These are phyloP conservation scores for Synaphobranchus kaupii DNA, from an alignment of 2,797 vertebrate genomes.

Conservation along the genomic window DNA sequence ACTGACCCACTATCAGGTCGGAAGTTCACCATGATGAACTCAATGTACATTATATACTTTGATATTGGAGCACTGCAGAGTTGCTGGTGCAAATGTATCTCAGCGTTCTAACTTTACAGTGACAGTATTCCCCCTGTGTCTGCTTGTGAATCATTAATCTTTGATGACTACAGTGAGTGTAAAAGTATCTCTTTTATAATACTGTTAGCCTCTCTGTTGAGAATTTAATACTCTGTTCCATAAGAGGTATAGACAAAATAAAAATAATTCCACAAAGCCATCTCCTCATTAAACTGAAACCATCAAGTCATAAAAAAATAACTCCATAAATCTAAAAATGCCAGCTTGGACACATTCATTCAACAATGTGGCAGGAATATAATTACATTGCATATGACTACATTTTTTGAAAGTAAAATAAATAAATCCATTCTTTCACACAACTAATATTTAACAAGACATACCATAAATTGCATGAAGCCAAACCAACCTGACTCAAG, in stretches of 20 bases:
- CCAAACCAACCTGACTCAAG: neutral
- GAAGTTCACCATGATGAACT: too few relatives aligned
- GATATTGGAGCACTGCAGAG: neutral
- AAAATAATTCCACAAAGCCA: neutral
- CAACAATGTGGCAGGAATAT: neutral
- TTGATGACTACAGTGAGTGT: neutral
- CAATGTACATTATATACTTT: neutral
- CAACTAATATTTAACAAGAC: neutral
- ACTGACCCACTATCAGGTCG: too few relatives aligned
- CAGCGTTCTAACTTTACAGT: neutral
- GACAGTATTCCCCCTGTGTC: neutral
- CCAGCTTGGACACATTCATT: neutral
- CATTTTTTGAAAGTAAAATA: neutral
- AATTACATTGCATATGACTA: neutral
- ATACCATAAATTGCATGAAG: neutral
- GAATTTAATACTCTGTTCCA: neutral
- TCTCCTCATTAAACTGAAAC: neutral
- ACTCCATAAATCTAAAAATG: neutral
- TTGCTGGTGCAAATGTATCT: neutral
- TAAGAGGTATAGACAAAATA: neutral
- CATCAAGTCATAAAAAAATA: neutral
- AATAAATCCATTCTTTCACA: neutral
- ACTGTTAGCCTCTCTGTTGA: neutral
- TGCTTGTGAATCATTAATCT: neutral
- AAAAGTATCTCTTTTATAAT: neutral